Base-by-base conservation (phyloP, 1,140 invertebrate genomes). In the Brachionus koreanus region DNA sequence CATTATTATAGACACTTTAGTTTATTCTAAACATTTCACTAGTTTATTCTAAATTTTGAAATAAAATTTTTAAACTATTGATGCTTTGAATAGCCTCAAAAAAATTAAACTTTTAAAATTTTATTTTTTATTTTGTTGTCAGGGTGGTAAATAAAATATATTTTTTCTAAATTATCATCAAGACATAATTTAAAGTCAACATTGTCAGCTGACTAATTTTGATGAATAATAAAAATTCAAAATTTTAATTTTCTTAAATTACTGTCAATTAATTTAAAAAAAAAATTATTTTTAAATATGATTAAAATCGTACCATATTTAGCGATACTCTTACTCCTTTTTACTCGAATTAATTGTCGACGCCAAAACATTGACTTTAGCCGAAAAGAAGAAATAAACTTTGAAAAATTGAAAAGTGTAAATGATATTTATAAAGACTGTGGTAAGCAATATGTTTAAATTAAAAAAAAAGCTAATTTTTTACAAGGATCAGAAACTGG, bases 401-500 rank as follows among this genome's bases (percentile, higher is more conserved):
- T 74, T 46, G 43, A 74, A 23, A 46, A 46, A 29, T 46, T 74
- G 7, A 74, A 23, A 25, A 2, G 2, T 9, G 46, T 74, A 33
- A 74, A 74, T 74, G 69, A 74, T 19, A 74, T 74, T 33, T 74
- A 74, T 19, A 74, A 74, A 46, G 69, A 74, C 23, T 74, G 69
- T n/a, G 69, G 69, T 46, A 65, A 65, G 13, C 9, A 13, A 65
- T 13, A 23, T 2, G 13, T 12, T 13, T 65, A 37, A n/a, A 33
- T 33, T 37, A 4, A 65, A 65, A 37, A 16, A 29, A 2, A 33
- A 29, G 13, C 33, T 13, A 29, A 13, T 65, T 65, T 5, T 29
- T 65, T 65, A 35, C 13, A 65, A 65, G 63, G 63, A n/a, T 74
- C 69, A 46, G 69, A 74, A 25, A 74, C 69, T 19, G 69, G 69